phyloP scores from a whole-genome alignment of 2,888 invertebrate species.

The Drosophila atroscutellata region DNA sequence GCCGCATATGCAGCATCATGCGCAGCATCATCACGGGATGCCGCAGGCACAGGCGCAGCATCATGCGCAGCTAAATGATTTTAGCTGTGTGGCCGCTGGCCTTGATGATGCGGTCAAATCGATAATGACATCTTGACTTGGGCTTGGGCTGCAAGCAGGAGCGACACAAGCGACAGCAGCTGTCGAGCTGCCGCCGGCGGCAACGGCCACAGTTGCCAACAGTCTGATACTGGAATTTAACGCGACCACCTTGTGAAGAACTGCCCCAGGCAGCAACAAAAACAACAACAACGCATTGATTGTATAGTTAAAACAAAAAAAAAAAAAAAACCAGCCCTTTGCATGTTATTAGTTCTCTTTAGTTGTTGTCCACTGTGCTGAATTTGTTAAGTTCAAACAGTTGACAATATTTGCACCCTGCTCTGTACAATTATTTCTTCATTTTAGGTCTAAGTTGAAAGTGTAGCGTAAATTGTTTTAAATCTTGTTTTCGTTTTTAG shows the following conservation, averaged over 20 bases:
- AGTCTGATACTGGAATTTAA: constrained; percentile 82
- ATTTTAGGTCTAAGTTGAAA: constrained; percentile 60
- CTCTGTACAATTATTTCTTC: constrained; percentile 60
- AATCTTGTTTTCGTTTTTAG: constrained; percentile 72
- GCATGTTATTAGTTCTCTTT: constrained; percentile 49
- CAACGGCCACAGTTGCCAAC: constrained; percentile 57
- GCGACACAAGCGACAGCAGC: constrained; percentile 25
- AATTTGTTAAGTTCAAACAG: constrained; percentile 29
- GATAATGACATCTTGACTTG: constrained; percentile 86
- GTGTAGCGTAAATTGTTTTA: constrained; percentile 72
- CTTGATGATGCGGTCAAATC: constrained; percentile 86
- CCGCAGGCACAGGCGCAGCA: constrained; percentile 59
- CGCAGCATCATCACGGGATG: constrained; percentile 60
- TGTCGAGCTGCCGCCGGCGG: constrained; percentile 46
- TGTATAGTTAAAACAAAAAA: constrained; percentile 60
- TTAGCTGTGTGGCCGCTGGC: constrained; percentile 84
- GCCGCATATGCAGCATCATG: constrained; percentile 63
- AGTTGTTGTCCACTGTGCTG: constrained; percentile 32
- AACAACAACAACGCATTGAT: constrained; percentile 32
- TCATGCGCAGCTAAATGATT: constrained; percentile 83
- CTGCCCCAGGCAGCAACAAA: constrained; percentile 31
- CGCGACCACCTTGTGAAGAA: constrained; percentile 74
- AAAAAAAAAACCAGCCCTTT: constrained; percentile 3
- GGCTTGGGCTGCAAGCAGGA: constrained; percentile 75
- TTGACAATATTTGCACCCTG: constrained; percentile 52